Conservation (phyloP, 2,113 vertebrate genomes). For the Platysteira castanea region DNA sequence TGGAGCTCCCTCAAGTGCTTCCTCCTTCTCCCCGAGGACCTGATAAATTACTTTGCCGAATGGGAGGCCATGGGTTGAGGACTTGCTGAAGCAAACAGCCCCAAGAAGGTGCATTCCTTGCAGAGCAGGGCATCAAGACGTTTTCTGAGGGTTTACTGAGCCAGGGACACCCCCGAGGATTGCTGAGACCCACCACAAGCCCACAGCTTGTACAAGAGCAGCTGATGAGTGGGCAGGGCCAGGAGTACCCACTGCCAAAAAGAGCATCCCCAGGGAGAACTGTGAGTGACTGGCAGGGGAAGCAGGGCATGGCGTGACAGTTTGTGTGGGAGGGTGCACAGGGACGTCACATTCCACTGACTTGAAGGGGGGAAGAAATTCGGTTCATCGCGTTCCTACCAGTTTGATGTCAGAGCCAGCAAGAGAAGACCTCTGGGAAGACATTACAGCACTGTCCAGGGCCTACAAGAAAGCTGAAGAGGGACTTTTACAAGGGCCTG, state of each 20-base stretch:
- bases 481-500: not conserved
- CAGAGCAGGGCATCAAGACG: not conserved
- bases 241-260: not conserved
- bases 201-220: not conserved
- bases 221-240: not conserved
- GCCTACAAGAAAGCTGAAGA: not conserved
- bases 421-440: not conserved
- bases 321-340: not conserved
- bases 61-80: not conserved
- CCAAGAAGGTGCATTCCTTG: fast-evolving
- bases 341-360: not conserved
- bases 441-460: not conserved
- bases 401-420: not conserved
- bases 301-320: fast-evolving
- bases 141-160: not conserved
- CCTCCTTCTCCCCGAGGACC: not conserved
- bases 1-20: not conserved
- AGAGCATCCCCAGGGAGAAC: not conserved
- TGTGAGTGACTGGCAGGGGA: too few relatives aligned
- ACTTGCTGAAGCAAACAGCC: not conserved
- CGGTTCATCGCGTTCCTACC: not conserved
- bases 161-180: fast-evolving
- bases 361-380: not conserved
- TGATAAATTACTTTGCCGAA: not conserved
- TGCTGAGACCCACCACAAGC: not conserved